Evolutionary conservation across 1,140 invertebrate genomes (phyloP), one percentile per base, ranked within the genome.

Genomic region (Asbolus verrucosus): DNA sequence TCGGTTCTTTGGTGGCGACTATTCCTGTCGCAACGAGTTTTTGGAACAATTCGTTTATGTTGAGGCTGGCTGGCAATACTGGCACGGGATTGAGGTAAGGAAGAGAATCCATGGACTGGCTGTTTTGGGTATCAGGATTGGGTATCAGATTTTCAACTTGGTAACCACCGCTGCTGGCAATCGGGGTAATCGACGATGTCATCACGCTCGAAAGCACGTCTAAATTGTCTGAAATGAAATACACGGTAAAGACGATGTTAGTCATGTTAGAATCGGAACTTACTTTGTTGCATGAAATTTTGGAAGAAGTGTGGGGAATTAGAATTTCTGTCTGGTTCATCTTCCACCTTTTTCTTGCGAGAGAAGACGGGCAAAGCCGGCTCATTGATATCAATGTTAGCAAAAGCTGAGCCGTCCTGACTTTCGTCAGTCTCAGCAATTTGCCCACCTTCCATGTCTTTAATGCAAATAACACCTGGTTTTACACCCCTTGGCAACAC

Each of bases 21-120:
- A 96, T 91, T n/a, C 94, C 95, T 15, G 90, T 91, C 0, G 90
- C 91, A 0, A 96, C 87, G 0, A 96, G 81, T 79, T 93, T 94
- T 69, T 92, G 89, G 76, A 95, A 94, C 14, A 97, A 80, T 75
- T 94, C 92, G 68, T 88, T 89, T 21, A 96, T 90, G 78, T 95
- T 92, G 0, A 94, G 13, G 14, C 39, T 9, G 1, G 75, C 18
- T 67, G 14, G 81, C 61, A 68, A 38, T 1, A 62, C 9, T 8
- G 68, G 62, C 4, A 67, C n/a, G 77, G 81, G 67, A 81, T 81
- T 61, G 81, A 80, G 21, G 81, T 78, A 0, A 73, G 68, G 62
- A 1, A 79, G n/a, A 73, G 11, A 77, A 13, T 63, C 61, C 18
- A 63, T 19, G 6, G 61, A 38, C 9, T 18, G 54, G 82, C 3